Evolutionary conservation across 2,888 invertebrate genomes (phyloP).

Genomic region (Eumacrocentrus americanus): DNA sequence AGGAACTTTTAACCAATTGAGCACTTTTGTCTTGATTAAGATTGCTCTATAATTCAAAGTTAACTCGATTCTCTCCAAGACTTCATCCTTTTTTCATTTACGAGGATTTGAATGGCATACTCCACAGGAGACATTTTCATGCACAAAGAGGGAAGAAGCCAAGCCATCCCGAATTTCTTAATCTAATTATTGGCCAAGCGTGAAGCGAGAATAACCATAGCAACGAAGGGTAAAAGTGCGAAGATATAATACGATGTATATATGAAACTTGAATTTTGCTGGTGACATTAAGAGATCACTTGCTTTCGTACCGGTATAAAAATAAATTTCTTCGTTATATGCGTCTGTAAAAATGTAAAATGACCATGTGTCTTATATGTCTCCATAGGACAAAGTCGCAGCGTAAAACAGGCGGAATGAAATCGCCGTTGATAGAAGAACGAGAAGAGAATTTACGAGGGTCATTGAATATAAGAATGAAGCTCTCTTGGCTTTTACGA

Average conservation of each 20-base stretch:
- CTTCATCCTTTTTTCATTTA: background rate
- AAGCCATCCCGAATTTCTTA: conserved; percentile 24
- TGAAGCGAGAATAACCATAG: conserved; percentile 24
- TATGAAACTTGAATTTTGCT: conserved; percentile 15
- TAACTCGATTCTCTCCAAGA: no score
- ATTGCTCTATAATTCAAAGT: no score
- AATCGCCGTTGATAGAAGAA: conserved; percentile 29
- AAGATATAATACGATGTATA: background rate
- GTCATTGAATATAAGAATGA: conserved; percentile 28
- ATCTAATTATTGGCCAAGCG: conserved; percentile 27
- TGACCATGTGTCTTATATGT: conserved; percentile 4
- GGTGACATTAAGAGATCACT: conserved; percentile 10
- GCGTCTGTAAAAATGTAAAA: background rate
- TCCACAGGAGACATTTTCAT: background rate
- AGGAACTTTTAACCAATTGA: no score
- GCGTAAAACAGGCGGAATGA: conserved; percentile 27
- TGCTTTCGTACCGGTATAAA: background rate
- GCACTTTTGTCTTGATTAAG: no score
- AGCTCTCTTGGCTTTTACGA: conserved; percentile 21
- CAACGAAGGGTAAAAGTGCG: conserved; percentile 10
- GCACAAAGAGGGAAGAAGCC: conserved; percentile 12
- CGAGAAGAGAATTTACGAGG: conserved; percentile 14
- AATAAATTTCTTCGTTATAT: background rate
- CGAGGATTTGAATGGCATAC: background rate
- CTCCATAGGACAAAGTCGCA: no score